Evolutionary conservation across 35 echinoderm and acorn worm genomes (phyloP), one percentile per base, ranked within the genome.

Genomic region (Patiria miniata): DNA sequence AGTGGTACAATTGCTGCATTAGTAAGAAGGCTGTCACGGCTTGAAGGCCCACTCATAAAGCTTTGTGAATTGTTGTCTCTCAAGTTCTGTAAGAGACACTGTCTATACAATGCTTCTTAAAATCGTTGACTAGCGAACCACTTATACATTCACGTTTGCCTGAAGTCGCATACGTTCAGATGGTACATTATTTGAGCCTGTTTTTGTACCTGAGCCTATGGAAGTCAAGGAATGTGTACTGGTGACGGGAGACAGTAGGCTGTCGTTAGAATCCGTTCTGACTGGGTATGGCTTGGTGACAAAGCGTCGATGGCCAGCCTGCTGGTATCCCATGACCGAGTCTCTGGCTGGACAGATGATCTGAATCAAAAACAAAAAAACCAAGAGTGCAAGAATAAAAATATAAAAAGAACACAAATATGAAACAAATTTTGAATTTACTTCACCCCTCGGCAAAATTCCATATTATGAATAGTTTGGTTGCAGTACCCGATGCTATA

Each of bases 331-430:
- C 40, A 92, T 80, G 76, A 87, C n/a, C 5, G 77, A 61, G 39
- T 92, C 90, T 2, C 79, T 33, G 0, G 90, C 90, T 80, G 69
- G 90, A 52, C 90, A 92, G 10, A 39, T 14, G 2, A 92, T 86
- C 90, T 92, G 78, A 80, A 80, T 16, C 5, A 0, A 80, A 28
- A 81, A 54, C 0, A 69, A 2, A 65, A 85, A 44, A 33, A 85
- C 40, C n/a, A n/a, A 23, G 19, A 79, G 21, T 23, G 77, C 33
- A 23, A 23, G 21, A 34, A 36, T 79, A 79, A 79, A 36, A 79
- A 21, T 18, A 34, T 36, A 23, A 23, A 34, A 5, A 36, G 77
- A 18, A 23, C 21, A 36, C 19, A 79, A 79, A 18, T 21, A 36
- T 21, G 17, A 23, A 34, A 21, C 18, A 21, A 36, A 79, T n/a